phyloP scores from a whole-genome alignment of 2,888 invertebrate species.

The Heterodera filipjevi region DNA sequence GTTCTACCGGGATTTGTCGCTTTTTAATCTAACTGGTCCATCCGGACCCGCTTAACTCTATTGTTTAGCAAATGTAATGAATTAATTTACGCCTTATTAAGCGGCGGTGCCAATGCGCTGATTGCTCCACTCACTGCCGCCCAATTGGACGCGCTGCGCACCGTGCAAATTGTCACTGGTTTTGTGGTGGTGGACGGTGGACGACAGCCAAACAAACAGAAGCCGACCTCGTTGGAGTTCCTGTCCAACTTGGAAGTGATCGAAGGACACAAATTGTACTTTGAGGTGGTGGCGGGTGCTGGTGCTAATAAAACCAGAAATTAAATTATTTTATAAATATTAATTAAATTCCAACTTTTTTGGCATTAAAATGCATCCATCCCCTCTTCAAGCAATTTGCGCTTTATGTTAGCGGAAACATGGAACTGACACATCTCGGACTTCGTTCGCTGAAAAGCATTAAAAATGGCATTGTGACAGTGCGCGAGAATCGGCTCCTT shows the following conservation, averaged over 20 bases:
- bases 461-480: constrained; percentile 71
- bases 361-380: neutral
- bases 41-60: no score
- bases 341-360: neutral
- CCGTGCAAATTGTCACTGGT: constrained; percentile 55
- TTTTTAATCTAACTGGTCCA: no score
- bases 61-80: no score
- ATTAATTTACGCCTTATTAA: neutral
- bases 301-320: neutral
- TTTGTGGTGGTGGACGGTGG: constrained; percentile 49
- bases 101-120: neutral
- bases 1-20: no score
- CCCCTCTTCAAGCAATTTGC: constrained; percentile 9
- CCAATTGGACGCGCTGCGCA: constrained; percentile 51
- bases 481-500: constrained; percentile 84
- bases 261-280: constrained; percentile 72
- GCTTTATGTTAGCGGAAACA: neutral
- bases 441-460: constrained; percentile 28
- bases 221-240: constrained; percentile 48
- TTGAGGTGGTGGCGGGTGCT: constrained; percentile 49
- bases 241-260: constrained; percentile 84
- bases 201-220: constrained; percentile 20
- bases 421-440: neutral
- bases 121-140: constrained; percentile 39
- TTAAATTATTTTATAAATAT: no score